phyloP scores from a whole-genome alignment of 1,140 invertebrate species.

The Galleria mellonella region DNA sequence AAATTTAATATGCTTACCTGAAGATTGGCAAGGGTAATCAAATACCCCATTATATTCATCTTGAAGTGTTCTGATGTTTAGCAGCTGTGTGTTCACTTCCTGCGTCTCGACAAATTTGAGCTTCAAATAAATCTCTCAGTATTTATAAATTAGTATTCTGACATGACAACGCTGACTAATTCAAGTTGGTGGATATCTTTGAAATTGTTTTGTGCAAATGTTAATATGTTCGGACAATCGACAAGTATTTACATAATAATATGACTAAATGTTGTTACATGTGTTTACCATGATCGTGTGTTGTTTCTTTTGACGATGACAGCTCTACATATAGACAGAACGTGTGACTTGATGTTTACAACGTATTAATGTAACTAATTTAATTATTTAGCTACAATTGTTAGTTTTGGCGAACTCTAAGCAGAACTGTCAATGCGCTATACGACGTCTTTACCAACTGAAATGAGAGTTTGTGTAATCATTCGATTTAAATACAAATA shows the following conservation, averaged over 20 bases:
- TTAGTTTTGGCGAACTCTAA: constrained; percentile 30
- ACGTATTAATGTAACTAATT: background rate
- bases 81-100: constrained; percentile 5
- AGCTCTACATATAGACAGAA: constrained; percentile 1
- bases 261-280: background rate
- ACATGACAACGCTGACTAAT: constrained; percentile 14
- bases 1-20: constrained; percentile 9
- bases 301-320: background rate
- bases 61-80: background rate
- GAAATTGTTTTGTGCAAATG: constrained; percentile 29
- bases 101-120: constrained; percentile 3
- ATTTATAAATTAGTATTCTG: constrained; percentile 32
- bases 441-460: constrained; percentile 56
- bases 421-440: constrained; percentile 42
- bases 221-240: constrained; percentile 26
- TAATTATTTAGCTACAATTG: background rate
- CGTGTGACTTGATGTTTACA: background rate
- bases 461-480: constrained; percentile 16
- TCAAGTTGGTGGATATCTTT: constrained; percentile 4
- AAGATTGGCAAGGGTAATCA: constrained; percentile 19
- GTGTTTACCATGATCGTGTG: background rate
- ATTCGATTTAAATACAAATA: too few species aligned
- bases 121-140: constrained; percentile 3
- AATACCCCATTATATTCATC: constrained; percentile 20
- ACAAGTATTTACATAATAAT: constrained; percentile 32